These are phyloP conservation scores for Drosophila quasianomalipes DNA, from an alignment of 2,888 invertebrate genomes.

Conservation along the genomic window DNA sequence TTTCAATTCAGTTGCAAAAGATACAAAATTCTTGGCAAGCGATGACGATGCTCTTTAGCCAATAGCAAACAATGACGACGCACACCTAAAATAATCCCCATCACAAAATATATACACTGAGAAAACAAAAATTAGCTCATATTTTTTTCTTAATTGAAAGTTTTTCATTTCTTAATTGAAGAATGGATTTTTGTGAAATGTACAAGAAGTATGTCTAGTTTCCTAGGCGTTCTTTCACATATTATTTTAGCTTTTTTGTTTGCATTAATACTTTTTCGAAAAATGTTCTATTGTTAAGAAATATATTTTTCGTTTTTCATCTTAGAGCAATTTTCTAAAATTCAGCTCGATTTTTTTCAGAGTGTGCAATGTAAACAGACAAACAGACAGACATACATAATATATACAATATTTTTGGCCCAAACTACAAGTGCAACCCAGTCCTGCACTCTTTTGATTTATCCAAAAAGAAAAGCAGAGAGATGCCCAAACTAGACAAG, in stretches of 20 bases:
- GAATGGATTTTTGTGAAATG: not conserved
- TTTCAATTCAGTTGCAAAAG: constrained; percentile 1
- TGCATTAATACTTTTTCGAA: not conserved
- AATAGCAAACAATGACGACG: constrained; percentile 41
- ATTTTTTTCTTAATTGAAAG: not conserved
- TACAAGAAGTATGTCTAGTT: too few species aligned
- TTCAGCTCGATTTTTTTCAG: not conserved
- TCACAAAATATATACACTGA: not conserved
- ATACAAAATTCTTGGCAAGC: constrained; percentile 35
- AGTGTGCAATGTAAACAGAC: not conserved
- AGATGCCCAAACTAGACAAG: constrained; percentile 33
- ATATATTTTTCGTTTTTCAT: not conserved
- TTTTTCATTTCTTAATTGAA: not conserved
- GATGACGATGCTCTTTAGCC: constrained; percentile 47
- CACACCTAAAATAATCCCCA: constrained; percentile 63
- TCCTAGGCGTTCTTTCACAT: not conserved
- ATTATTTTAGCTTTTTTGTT: not conserved
- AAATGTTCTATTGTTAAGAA: not conserved
- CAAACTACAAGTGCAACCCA: not conserved
- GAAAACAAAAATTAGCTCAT: not conserved
- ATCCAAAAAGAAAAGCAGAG: constrained; percentile 7
- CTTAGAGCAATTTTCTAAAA: not conserved
- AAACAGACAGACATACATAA: not conserved
- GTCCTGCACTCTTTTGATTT: constrained; percentile 6
- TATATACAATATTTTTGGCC: not conserved